phyloP scores from a whole-genome alignment of 1,140 invertebrate species.

The Euura lappo region DNA sequence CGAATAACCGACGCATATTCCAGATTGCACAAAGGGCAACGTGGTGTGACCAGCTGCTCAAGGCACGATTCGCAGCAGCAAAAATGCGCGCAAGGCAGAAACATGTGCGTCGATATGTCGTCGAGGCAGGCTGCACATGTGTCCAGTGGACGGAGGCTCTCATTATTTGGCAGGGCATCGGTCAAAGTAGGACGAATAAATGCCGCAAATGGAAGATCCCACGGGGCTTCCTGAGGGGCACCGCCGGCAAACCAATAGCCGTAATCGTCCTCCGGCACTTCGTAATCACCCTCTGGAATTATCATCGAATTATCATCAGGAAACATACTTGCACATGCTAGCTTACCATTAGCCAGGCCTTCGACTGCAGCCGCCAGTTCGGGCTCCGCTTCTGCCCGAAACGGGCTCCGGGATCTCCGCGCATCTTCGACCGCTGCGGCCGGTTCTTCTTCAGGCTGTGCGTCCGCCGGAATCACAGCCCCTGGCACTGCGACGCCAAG shows the following conservation, averaged over 20 bases:
- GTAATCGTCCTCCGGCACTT: neutral
- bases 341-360: neutral
- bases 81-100: neutral
- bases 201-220: neutral
- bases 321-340: neutral
- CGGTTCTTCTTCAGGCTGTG: neutral
- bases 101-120: neutral
- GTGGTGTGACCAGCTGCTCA: neutral
- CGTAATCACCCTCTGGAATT: neutral
- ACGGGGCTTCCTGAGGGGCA: neutral
- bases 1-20: no score
- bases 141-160: neutral
- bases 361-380: neutral
- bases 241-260: neutral
- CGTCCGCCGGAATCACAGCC: neutral
- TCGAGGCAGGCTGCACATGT: neutral
- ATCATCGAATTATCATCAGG: neutral
- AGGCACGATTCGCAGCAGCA: neutral
- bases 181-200: no score
- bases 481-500: no score
- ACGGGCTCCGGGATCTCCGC: neutral
- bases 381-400: neutral
- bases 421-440: neutral
- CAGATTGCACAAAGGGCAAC: no score
- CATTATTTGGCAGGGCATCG: neutral